Percentiles rank a stretch among this genome's conserved stretches.
These are phyloP conservation scores for Pelobates fuscus DNA, from an alignment of 2,113 vertebrate genomes.

Conservation along the genomic window DNA sequence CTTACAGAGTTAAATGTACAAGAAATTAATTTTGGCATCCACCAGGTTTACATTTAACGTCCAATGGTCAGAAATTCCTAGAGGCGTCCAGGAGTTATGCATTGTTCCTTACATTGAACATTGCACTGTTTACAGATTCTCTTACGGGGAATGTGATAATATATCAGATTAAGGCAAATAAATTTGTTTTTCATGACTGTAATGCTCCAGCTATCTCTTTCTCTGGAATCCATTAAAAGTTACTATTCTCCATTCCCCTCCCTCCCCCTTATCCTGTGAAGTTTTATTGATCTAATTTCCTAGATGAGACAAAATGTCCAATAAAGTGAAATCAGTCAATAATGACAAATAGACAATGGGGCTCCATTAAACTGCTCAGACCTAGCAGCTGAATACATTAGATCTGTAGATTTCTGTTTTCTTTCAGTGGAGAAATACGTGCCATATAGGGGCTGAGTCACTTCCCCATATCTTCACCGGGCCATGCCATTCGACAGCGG, in stretches of 20 bases:
- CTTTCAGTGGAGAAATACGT: background rate
- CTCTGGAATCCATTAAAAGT: constrained; percentile 39
- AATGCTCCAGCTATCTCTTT: background rate
- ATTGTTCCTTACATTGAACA: background rate
- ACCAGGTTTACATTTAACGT: too few species aligned
- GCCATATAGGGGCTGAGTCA: background rate
- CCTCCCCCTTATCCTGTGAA: constrained; percentile 24
- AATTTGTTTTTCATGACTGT: constrained; percentile 4
- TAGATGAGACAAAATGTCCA: constrained; percentile 55
- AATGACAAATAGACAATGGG: constrained; percentile 54
- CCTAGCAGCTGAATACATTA: constrained; percentile 51
- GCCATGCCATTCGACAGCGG: too few species aligned
- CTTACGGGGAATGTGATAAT: constrained; percentile 2
- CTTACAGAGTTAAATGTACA: too few species aligned
- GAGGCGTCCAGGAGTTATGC: background rate
- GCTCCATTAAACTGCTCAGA: constrained; percentile 47
- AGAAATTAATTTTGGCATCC: too few species aligned
- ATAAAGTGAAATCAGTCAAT: constrained; percentile 54
- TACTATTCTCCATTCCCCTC: background rate
- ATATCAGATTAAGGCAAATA: constrained; percentile 36
- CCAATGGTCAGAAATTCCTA: background rate
- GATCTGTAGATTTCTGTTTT: background rate
- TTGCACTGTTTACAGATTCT: background rate
- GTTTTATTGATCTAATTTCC: constrained; percentile 51
- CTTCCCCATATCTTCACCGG: background rate